Conservation (phyloP, 2,797 vertebrate species). For the Xenentodon cancila region DNA sequence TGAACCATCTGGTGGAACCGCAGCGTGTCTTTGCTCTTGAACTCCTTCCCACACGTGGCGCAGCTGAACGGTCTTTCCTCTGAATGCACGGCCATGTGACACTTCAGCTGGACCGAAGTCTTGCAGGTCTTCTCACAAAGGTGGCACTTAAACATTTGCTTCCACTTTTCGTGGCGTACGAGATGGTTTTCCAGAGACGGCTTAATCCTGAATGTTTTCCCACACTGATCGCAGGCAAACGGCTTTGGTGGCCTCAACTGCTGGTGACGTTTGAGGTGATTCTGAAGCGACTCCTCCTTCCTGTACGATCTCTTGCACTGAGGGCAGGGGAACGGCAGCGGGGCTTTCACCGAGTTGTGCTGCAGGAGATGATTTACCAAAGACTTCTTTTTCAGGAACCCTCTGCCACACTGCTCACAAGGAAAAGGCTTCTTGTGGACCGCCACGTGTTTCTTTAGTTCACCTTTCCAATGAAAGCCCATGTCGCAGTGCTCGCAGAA, state of each 20-base stretch:
- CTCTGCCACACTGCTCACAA: conserved; percentile 78
- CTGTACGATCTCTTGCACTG: conserved; percentile 65
- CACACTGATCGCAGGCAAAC: conserved; percentile 72
- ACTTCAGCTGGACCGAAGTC: conserved; percentile 62
- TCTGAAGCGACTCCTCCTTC: conserved; percentile 68
- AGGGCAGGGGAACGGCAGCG: conserved; percentile 68
- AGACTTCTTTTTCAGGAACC: conserved; percentile 71
- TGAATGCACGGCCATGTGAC: conserved; percentile 76
- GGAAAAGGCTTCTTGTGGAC: conserved; percentile 75
- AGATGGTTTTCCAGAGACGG: conserved; percentile 77
- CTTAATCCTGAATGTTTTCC: conserved; percentile 68
- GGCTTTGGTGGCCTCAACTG: conserved; percentile 61
- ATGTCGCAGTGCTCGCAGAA: conserved; percentile 62
- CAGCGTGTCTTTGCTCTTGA: conserved; percentile 79
- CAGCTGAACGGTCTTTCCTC: conserved; percentile 78
- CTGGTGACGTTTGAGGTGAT: conserved; percentile 72
- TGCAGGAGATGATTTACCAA: conserved; percentile 62
- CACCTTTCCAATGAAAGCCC: conserved; percentile 67
- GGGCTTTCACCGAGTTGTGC: conserved; percentile 42
- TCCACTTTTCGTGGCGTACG: conserved; percentile 67
- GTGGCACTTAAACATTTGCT: conserved; percentile 62
- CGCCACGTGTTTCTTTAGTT: conserved; percentile 68
- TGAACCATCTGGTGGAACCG: conserved; percentile 81
- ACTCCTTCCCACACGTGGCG: conserved; percentile 77
- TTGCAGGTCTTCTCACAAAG: conserved; percentile 74